Conservation (phyloP, 2,113 vertebrate species). For the Steatornis caripensis region DNA sequence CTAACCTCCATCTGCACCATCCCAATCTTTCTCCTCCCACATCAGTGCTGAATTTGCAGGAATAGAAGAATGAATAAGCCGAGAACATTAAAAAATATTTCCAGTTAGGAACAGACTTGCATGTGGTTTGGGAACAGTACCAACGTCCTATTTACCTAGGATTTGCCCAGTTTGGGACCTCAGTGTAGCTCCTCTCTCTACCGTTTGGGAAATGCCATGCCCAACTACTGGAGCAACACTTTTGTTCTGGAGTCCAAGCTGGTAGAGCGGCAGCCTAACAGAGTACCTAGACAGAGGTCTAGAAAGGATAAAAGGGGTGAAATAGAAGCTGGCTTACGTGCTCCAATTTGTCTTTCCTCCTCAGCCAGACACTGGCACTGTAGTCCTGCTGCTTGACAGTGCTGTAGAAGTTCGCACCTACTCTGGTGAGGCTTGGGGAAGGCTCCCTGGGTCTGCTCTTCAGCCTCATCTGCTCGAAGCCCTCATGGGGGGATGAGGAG, state of each 20-base stretch:
- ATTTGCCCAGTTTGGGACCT: neutral
- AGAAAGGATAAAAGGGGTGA: neutral
- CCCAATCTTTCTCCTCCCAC: conserved; percentile 36
- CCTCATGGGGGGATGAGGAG: conserved; percentile 71
- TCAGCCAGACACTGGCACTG: conserved; percentile 89
- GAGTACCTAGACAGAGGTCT: neutral
- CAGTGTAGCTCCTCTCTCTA: neutral
- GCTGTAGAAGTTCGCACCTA: conserved; percentile 80
- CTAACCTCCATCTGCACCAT: conserved; percentile 39
- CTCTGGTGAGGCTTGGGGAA: conserved; percentile 72
- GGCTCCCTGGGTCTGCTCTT: conserved; percentile 73
- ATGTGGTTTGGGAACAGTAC: neutral
- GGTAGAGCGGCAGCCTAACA: neutral
- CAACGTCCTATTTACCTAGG: neutral
- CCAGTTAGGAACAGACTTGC: neutral
- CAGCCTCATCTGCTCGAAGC: conserved; percentile 79
- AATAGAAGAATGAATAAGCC: neutral
- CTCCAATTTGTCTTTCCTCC: conserved; percentile 88
- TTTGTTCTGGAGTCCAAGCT: neutral
- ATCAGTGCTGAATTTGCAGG: neutral
- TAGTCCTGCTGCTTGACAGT: conserved; percentile 91
- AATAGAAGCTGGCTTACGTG: conserved; percentile 80
- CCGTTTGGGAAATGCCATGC: neutral
- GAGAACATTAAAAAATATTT: neutral
- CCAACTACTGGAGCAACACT: neutral